phyloP scores from a whole-genome alignment of 1,140 invertebrate genomes.

The Goniozus legneri region DNA sequence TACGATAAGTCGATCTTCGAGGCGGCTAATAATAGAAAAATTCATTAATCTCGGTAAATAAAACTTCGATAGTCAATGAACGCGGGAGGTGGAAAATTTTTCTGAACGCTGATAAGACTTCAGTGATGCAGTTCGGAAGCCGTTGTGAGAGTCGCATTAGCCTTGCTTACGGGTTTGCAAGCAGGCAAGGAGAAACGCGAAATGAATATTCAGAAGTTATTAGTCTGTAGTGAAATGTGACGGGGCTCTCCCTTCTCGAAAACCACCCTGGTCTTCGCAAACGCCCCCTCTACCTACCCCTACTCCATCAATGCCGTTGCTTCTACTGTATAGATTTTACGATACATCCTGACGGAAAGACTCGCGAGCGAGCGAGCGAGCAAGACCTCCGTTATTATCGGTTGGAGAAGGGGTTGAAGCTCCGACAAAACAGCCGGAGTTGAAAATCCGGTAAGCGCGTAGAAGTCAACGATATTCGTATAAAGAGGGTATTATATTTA shows the following conservation, averaged over 20 bases:
- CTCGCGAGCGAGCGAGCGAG: slow-evolving; percentile 27
- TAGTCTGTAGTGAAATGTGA: slow-evolving; percentile 57
- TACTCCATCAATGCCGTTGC: slow-evolving; percentile 2
- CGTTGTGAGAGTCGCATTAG: slow-evolving; percentile 50
- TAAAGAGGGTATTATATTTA: no score
- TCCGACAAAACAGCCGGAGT: slow-evolving; percentile 26
- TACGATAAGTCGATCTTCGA: no score
- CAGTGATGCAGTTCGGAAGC: no score
- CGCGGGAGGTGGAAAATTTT: no score
- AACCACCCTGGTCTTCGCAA: slow-evolving; percentile 36
- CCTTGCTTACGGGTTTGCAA: slow-evolving; percentile 45
- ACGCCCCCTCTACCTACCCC: slow-evolving; percentile 9
- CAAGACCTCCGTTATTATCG: slow-evolving; percentile 26
- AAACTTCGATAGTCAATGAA: no score
- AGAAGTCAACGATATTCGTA: no score
- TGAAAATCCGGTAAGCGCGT: slow-evolving; percentile 14
- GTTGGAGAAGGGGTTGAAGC: slow-evolving; percentile 30
- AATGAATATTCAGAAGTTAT: slow-evolving; percentile 58
- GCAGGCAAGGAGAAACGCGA: slow-evolving; percentile 49
- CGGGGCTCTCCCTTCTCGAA: slow-evolving; percentile 50
- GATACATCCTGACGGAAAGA: slow-evolving; percentile 48
- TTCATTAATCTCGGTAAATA: no score
- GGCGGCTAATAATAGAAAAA: no score
- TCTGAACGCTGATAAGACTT: no score
- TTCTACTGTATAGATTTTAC: slow-evolving; percentile 49